Conservation (phyloP, 2,797 vertebrate genomes). For the Eulemur coronatus region DNA sequence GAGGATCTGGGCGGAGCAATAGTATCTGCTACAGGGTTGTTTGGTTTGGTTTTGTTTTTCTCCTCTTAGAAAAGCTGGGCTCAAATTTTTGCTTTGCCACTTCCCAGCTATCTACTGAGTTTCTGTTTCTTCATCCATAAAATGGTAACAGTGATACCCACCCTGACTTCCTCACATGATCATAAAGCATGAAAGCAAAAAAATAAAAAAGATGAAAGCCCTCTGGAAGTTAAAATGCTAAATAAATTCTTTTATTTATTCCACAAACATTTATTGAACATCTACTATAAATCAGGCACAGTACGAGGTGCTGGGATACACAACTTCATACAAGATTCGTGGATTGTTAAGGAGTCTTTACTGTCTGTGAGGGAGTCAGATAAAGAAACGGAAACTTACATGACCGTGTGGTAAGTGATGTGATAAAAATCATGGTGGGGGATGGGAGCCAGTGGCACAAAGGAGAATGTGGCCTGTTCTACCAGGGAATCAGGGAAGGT, state of each 20-base stretch:
- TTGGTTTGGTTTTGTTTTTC: background rate
- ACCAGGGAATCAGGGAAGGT: background rate
- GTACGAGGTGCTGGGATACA: background rate
- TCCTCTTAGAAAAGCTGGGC: background rate
- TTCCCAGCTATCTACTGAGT: background rate
- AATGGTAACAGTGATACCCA: background rate
- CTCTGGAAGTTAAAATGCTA: background rate
- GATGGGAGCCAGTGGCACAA: background rate
- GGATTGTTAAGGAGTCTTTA: conserved; percentile 21
- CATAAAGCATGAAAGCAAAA: background rate
- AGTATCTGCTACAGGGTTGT: background rate
- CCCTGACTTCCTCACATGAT: background rate
- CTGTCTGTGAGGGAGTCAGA: background rate
- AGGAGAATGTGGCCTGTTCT: background rate
- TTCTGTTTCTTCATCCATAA: background rate
- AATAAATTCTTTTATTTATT: background rate
- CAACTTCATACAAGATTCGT: background rate
- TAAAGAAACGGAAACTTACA: background rate
- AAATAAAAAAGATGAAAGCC: background rate
- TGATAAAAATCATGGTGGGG: background rate
- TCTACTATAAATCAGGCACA: background rate
- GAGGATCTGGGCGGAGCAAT: background rate
- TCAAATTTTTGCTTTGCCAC: background rate
- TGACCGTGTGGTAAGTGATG: background rate
- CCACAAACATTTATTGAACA: background rate